These are phyloP conservation scores for Colletes latitarsis DNA, from an alignment of 1,140 invertebrate species.

Conservation along the genomic window DNA sequence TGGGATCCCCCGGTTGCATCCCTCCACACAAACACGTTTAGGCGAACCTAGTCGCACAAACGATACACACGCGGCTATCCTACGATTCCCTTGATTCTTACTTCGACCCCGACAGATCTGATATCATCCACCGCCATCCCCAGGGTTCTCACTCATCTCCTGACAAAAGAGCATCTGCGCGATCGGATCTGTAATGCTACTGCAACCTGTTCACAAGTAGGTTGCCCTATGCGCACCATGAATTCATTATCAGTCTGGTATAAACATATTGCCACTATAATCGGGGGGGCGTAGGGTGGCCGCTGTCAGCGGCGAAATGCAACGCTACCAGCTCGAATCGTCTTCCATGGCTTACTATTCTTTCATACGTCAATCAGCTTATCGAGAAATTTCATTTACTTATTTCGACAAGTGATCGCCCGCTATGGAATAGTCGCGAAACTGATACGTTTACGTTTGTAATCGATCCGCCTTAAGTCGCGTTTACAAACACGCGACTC, in stretches of 20 bases:
- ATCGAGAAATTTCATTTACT: constrained; percentile 33
- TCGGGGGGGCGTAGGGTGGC: constrained; percentile 17
- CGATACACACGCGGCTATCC: background rate
- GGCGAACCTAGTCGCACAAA: background rate
- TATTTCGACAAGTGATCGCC: background rate
- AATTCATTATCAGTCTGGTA: constrained; percentile 81
- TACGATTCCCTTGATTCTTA: constrained; percentile 64
- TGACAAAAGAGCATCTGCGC: constrained; percentile 80
- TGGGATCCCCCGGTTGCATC: constrained; percentile 71
- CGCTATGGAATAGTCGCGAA: too few relatives aligned
- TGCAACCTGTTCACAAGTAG: constrained; percentile 75
- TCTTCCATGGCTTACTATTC: constrained; percentile 45
- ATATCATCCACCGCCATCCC: constrained; percentile 67
- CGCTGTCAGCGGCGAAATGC: constrained; percentile 64
- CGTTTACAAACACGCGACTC: too few relatives aligned
- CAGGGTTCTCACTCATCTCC: constrained; percentile 73
- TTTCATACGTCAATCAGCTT: constrained; percentile 50
- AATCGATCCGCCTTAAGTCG: too few relatives aligned
- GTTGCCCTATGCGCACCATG: constrained; percentile 66
- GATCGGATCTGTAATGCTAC: constrained; percentile 69
- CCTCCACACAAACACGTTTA: constrained; percentile 7
- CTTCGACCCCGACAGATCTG: constrained; percentile 66
- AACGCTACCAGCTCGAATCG: constrained; percentile 30
- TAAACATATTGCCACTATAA: constrained; percentile 79
- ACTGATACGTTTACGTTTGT: too few relatives aligned